Evolutionary conservation across 2,113 vertebrate species (phyloP), one percentile per base, ranked within the genome.

Genomic region (Epinephelus lanceolatus): DNA sequence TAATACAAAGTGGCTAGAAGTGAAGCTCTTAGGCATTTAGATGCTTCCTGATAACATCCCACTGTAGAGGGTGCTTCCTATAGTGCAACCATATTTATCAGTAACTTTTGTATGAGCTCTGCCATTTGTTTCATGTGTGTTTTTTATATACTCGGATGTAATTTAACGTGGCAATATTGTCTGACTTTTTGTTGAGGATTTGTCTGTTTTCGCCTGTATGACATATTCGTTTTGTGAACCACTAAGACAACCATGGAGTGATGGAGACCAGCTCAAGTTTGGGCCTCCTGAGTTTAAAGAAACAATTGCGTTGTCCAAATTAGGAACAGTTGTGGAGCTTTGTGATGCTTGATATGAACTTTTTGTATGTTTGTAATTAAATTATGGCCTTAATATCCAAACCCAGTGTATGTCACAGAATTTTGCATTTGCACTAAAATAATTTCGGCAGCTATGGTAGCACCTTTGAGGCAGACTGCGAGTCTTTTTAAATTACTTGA

Each of bases 311-410:
- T 18, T 6, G 2, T 69, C 37, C 18, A 33, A 74, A 57, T 53
- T 68, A 25, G 10, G 37, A 77, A 27, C 40, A 21, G 11, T 21
- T 47, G 27, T 66, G 47, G 56, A 63, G 21, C 17, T 76, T 82
- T 71, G 13, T 63, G 30, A 25, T 14, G 17, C 25, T n/a, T 52
- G 53, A 27, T 33, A 2, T 18, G 25, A n/a, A 14, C 12, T 19
- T 67, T 78, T 42, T 30, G 52, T 68, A 23, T 49, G 15, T 52
- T 71, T 63, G 17, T 75, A 37, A 37, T 37, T 37, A 71, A 61
- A 71, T 81, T 4, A 82, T 74, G 84, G 89, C 91, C 87, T 92
- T 93, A 86, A 80, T 77, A 83, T 78, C 68, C n/a, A 79, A 88
- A 79, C 27, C 40, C 8, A 33, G n/a, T 53, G 45, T 57, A 37